Base-by-base conservation (phyloP, 2,113 vertebrate genomes). In the Odocoileus hemionus region DNA sequence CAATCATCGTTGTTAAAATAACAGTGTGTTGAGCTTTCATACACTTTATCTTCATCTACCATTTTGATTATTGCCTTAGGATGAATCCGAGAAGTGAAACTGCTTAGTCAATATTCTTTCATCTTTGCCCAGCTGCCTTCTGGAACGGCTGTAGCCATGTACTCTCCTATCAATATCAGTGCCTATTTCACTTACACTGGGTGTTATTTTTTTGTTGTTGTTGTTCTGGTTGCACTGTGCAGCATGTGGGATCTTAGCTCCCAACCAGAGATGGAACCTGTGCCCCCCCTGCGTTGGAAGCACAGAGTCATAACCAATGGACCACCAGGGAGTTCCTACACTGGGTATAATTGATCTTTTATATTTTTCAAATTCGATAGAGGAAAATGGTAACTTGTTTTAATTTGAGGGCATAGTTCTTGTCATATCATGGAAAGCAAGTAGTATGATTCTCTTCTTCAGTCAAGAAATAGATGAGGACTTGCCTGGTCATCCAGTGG, bases 251-350 rank as follows among this genome's bases (percentile, higher is more conserved):
- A 43, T 43, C 36, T 76, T 76, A 43, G 23, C 14, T 76, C 70
- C 70, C 39, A 43, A 43, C 12, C 70, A 76, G 23, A 43, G 39
- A 43, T 43, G 21, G 23, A 76, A 26, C 39, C 39, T 76, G 23
- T 1, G 0, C 0, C 0, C 23, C 12, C 70, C 12, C 70, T 76
- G 5, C 12, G 14, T 15, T 15, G 39, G 21, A 76, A 76, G 70
- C 39, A 43, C 39, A 43, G 23, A 76, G 70, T 26, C 6, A 1
- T 76, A 76, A 76, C 21, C 70, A 26, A 3, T 76, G 23, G 36
- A 43, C 39, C 21, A 43, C 39, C 25, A 76, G 70, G 39, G 39
- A 43, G 23, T 43, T 76, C 39, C 70, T 86, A 45, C 13, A 25
- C 1, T 43, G 47, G n/a, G 28, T 45, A 1, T 39, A 91, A 70